These are phyloP conservation scores for Linepithema humile DNA, from an alignment of 1,140 invertebrate genomes.

Conservation along the genomic window DNA sequence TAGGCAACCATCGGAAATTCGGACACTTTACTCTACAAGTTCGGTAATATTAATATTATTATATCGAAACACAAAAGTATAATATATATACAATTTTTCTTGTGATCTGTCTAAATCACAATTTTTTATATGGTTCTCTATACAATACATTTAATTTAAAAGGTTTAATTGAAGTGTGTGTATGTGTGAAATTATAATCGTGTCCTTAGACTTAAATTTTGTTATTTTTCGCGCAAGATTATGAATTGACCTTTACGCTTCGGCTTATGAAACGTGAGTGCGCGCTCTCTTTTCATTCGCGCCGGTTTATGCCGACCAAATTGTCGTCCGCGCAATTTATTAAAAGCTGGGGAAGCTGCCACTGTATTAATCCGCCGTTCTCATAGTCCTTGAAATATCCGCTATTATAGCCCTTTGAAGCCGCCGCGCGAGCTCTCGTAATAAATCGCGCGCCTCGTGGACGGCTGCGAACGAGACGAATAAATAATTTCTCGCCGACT, in stretches of 20 bases:
- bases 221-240: background rate
- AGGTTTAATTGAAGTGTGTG: too few relatives aligned
- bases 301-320: background rate
- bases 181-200: background rate
- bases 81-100: too few relatives aligned
- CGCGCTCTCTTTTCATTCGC: conserved; percentile 12
- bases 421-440: conserved; percentile 30
- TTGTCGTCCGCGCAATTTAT: conserved; percentile 44
- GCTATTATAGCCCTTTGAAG: conserved; percentile 49
- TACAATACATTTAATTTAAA: too few relatives aligned
- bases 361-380: conserved; percentile 58
- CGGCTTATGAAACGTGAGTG: conserved; percentile 28
- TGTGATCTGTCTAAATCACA: too few relatives aligned
- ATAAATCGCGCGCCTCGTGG: conserved; percentile 38
- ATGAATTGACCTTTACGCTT: conserved; percentile 10
- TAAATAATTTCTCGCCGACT: conserved; percentile 52
- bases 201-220: background rate
- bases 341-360: conserved; percentile 39
- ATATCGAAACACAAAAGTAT: too few relatives aligned
- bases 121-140: too few relatives aligned
- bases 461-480: conserved; percentile 26
- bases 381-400: conserved; percentile 52
- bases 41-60: too few relatives aligned
- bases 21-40: too few relatives aligned
- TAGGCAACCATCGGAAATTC: too few relatives aligned